These are phyloP conservation scores for Ceratosolen fusciceps DNA, from an alignment of 1,140 invertebrate genomes.

Conservation along the genomic window DNA sequence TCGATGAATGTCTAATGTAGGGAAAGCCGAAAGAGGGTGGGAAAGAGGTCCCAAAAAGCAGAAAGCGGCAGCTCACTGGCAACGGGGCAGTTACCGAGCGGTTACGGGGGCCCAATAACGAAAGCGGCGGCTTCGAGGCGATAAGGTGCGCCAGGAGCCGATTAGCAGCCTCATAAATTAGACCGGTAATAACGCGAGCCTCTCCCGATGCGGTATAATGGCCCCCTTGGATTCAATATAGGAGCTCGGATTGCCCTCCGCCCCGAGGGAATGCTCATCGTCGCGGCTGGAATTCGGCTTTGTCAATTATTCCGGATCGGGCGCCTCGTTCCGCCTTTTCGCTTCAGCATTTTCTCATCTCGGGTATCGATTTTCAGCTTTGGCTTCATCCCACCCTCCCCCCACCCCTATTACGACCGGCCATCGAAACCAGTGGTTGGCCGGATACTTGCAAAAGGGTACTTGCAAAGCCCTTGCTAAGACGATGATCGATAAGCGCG, in stretches of 20 bases:
- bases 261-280: not conserved
- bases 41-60: not conserved
- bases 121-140: not conserved
- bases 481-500: too few relatives aligned
- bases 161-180: constrained; percentile 30
- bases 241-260: constrained; percentile 1
- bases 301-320: not conserved
- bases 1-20: not conserved
- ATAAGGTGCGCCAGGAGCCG: constrained; percentile 17
- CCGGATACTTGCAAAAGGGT: too few relatives aligned
- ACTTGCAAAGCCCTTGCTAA: too few relatives aligned
- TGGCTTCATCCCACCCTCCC: not conserved
- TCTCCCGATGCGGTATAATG: constrained; percentile 9
- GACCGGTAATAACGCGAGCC: not conserved
- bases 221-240: not conserved
- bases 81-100: too few relatives aligned
- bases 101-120: not conserved
- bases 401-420: not conserved
- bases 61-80: too few relatives aligned
- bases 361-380: not conserved
- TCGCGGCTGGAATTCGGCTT: not conserved
- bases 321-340: not conserved
- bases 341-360: not conserved
- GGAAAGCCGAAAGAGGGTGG: not conserved
- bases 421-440: too few relatives aligned